Conservation (phyloP, 2,888 invertebrate genomes). For the Minunthozetes semirufus region DNA sequence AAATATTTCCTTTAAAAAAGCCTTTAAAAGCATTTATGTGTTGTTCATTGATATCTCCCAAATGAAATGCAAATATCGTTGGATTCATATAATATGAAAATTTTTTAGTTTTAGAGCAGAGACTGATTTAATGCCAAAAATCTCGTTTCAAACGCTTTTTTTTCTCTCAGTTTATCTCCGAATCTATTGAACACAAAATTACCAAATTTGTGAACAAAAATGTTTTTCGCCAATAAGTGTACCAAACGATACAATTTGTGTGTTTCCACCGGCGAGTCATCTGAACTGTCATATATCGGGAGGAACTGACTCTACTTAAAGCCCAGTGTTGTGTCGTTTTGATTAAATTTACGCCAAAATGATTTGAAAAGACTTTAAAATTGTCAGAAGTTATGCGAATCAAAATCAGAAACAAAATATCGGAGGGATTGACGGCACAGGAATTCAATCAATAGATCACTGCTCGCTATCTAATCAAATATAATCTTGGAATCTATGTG, state of each 20-base stretch:
- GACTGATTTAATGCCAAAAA: neutral
- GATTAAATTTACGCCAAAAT: conserved; percentile 34
- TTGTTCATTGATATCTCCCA: conserved; percentile 30
- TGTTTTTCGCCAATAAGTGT: neutral
- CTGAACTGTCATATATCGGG: neutral
- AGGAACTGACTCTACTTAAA: neutral
- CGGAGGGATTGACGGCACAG: neutral
- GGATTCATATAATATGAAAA: conserved; percentile 12
- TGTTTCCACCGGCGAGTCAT: neutral
- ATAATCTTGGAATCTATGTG: conserved; percentile 7
- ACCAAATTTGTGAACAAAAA: neutral
- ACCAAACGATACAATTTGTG: conserved; percentile 4
- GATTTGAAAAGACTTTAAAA: conserved; percentile 33
- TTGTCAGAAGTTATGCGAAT: conserved; percentile 33
- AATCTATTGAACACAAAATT: conserved; percentile 17
- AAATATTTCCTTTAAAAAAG: conserved; percentile 17
- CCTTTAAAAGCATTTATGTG: conserved; percentile 32
- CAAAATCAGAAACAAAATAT: conserved; percentile 26
- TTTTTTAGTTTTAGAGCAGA: neutral
- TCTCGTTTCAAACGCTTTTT: neutral
- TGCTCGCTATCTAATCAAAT: conserved; percentile 8
- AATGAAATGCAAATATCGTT: conserved; percentile 28
- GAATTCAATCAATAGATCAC: conserved; percentile 12
- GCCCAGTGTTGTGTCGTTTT: conserved; percentile 32
- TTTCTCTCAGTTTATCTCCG: neutral